phyloP scores from a whole-genome alignment of 2,888 invertebrate species.

The Argynnis bischoffii region DNA sequence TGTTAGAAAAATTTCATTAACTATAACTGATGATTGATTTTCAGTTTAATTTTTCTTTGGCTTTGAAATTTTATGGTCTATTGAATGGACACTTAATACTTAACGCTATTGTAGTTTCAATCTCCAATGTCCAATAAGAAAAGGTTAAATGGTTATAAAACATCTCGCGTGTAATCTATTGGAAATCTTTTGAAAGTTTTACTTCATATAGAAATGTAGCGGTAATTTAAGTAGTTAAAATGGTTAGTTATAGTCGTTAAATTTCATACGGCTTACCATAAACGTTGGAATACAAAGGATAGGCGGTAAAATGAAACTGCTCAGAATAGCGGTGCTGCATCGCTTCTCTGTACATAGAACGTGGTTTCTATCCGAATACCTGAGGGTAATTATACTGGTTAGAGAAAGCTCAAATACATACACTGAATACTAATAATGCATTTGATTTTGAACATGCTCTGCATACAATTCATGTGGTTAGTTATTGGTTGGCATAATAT shows the following conservation, averaged over 20 bases:
- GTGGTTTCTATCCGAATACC: slow-evolving; percentile 89
- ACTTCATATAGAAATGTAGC: no score
- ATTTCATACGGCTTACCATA: slow-evolving; percentile 71
- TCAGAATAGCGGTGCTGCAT: slow-evolving; percentile 88
- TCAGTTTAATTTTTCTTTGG: no score
- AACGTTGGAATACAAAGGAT: slow-evolving; percentile 93
- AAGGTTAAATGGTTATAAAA: slow-evolving; percentile 13
- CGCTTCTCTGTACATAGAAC: slow-evolving; percentile 89
- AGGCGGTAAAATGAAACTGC: slow-evolving; percentile 89
- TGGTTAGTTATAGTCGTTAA: background rate
- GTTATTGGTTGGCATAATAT: no score
- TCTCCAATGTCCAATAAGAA: background rate
- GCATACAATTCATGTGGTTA: background rate
- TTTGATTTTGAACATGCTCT: background rate
- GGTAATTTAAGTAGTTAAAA: background rate
- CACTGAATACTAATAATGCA: slow-evolving; percentile 4
- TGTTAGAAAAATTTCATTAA: no score
- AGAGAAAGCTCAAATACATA: slow-evolving; percentile 1
- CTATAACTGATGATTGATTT: no score
- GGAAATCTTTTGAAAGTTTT: background rate
- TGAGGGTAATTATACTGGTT: slow-evolving; percentile 56
- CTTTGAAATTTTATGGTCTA: background rate
- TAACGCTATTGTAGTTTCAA: slow-evolving; percentile 16
- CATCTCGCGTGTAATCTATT: slow-evolving; percentile 25
- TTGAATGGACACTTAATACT: slow-evolving; percentile 3